Percentiles rank a stretch among this genome's conserved stretches.
These are phyloP conservation scores for Whitmania pigra DNA, from an alignment of 1,140 invertebrate genomes.

Conservation along the genomic window DNA sequence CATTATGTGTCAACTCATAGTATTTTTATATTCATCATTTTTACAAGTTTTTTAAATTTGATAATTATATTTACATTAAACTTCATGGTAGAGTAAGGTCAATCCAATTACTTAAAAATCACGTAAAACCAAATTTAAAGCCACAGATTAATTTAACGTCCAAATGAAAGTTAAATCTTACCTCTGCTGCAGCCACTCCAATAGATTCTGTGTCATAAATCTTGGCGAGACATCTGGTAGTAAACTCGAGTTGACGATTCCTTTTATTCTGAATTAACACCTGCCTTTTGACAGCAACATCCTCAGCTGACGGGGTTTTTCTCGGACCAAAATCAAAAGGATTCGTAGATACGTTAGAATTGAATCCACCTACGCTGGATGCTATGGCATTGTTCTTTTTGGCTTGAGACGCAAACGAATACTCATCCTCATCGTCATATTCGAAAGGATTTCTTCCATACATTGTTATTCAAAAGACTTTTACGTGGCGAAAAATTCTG, in stretches of 20 bases:
- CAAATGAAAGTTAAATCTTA: conserved; percentile 25
- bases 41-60: too few relatives aligned
- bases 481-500: too few relatives aligned
- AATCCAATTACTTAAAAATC: too few relatives aligned
- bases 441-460: conserved; percentile 18
- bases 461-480: not conserved
- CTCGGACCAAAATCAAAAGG: not conserved
- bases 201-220: conserved; percentile 76
- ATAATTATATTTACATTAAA: too few relatives aligned
- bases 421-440: conserved; percentile 12
- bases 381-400: not conserved
- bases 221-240: conserved; percentile 63
- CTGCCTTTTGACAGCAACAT: conserved; percentile 26
- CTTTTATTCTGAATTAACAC: conserved; percentile 30
- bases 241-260: conserved; percentile 55
- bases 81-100: too few relatives aligned
- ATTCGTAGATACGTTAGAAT: conserved; percentile 17
- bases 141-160: too few relatives aligned
- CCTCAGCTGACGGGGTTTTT: not conserved
- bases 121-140: too few relatives aligned
- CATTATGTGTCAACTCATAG: too few relatives aligned
- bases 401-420: not conserved
- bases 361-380: not conserved
- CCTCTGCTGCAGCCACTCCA: conserved; percentile 70
- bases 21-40: too few relatives aligned